Evolutionary conservation across 2,113 vertebrate species (phyloP), one percentile per base, ranked within the genome.

Genomic region (Phyllopteryx taeniolatus): DNA sequence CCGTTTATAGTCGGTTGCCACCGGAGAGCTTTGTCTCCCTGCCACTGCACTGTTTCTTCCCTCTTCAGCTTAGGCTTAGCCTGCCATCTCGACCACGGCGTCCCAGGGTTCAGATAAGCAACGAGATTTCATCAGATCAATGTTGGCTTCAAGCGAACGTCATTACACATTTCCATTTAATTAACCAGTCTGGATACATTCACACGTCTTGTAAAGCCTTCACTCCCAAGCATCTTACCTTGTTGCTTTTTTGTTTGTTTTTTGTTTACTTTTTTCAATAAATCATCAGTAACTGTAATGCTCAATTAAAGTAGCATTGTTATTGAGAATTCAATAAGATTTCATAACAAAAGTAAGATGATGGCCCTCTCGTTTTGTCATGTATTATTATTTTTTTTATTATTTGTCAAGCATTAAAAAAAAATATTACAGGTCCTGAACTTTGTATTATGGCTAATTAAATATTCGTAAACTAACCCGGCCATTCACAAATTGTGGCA

Each of bases 111-210:
- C 44, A 17, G 64, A 66, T 66, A 47, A 66, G 64, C 64, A 31
- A 47, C 22, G n/a, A 66, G 64, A 66, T 66, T 47, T 43, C 13
- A 66, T 66, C 64, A 31, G 44, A 66, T 66, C 64, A 66, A 66
- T 66, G 44, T 66, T 66, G 64, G 64, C 44, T 47, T 47, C 64
- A 27, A 66, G 44, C 22, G 8, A 31, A 66, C 44, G 44, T 66
- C 64, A 49, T 66, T 66, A 27, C 44, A 31, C 64, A 47, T 66
- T 66, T 66, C 44, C 44, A 47, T 47, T 9, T 27, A 66, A 66
- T 66, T 47, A 66, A 27, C 27, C 6, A 9, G 13, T 31, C 44
- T 47, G 44, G n/a, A 65, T 20, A 44, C 62, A 22, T n/a, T 65
- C 20, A n/a, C 39, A 15, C 49, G 14, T 53, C 49, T 53, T 39